phyloP scores from a whole-genome alignment of 1,140 invertebrate genomes.

The Bombus cullumanus region DNA sequence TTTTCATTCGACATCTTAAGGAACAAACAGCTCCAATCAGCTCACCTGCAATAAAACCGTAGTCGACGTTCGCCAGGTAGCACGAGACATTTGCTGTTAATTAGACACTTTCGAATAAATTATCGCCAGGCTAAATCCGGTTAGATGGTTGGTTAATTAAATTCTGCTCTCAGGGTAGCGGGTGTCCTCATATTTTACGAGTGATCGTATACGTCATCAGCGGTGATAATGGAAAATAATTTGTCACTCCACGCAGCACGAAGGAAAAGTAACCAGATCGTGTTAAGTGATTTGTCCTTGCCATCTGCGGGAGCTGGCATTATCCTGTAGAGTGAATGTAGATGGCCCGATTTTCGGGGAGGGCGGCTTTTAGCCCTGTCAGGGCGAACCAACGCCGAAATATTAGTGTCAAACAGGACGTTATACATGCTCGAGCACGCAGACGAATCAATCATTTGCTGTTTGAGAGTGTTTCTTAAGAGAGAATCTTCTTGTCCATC shows the following conservation, averaged over 20 bases:
- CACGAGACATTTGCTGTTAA: neutral
- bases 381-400: constrained; percentile 29
- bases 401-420: constrained; percentile 47
- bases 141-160: constrained; percentile 49
- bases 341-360: constrained; percentile 56
- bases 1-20: too few species aligned
- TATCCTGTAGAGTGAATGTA: constrained; percentile 64
- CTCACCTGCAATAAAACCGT: neutral
- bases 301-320: constrained; percentile 63
- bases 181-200: constrained; percentile 51
- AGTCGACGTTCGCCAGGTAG: neutral
- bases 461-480: neutral
- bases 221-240: constrained; percentile 75
- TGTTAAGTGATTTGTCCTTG: constrained; percentile 79
- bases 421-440: neutral
- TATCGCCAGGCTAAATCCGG: neutral
- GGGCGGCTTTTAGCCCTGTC: constrained; percentile 40
- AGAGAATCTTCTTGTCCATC: neutral
- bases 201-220: constrained; percentile 44
- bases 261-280: constrained; percentile 32
- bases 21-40: neutral
- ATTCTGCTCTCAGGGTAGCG: neutral
- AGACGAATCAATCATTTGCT: constrained; percentile 54
- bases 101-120: constrained; percentile 7
- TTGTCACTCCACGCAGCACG: constrained; percentile 69